Conservation (phyloP, 2,797 vertebrate genomes). For the Harpagifer antarcticus region DNA sequence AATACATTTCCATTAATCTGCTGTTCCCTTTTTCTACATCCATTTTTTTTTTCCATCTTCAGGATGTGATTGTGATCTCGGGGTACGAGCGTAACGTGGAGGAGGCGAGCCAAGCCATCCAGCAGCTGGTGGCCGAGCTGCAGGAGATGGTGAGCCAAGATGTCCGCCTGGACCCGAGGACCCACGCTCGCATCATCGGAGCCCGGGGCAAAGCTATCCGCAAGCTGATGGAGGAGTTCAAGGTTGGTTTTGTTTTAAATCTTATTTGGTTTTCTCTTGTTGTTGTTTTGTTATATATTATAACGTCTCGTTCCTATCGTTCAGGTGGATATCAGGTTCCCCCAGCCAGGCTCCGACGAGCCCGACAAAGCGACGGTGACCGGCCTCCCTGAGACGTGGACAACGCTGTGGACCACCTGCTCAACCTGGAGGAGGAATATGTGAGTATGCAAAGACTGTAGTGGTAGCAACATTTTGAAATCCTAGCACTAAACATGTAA, state of each 20-base stretch:
- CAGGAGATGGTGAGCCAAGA: constrained; percentile 88
- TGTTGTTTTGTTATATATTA: not conserved
- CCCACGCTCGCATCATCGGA: constrained; percentile 87
- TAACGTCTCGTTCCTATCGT: constrained; percentile 47
- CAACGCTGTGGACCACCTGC: constrained; percentile 86
- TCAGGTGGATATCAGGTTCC: constrained; percentile 88
- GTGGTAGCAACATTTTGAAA: too few species aligned
- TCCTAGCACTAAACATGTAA: too few species aligned
- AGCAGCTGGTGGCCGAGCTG: constrained; percentile 83
- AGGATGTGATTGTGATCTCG: constrained; percentile 86
- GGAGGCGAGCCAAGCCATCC: constrained; percentile 80
- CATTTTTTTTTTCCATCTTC: not conserved
- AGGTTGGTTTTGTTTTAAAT: constrained; percentile 60
- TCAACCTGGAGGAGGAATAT: constrained; percentile 89
- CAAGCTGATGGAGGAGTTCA: constrained; percentile 89
- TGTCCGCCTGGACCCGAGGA: constrained; percentile 82
- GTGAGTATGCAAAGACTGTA: constrained; percentile 71
- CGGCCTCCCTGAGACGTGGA: constrained; percentile 87
- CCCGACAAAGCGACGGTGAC: constrained; percentile 86
- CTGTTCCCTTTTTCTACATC: too few species aligned
- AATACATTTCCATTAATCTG: not conserved
- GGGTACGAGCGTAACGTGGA: constrained; percentile 86
- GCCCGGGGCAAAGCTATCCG: constrained; percentile 86
- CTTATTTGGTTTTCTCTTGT: rapidly evolving
- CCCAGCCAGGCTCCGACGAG: constrained; percentile 83